Conservation (phyloP, 2,113 vertebrate genomes). For the Eulemur rufifrons region DNA sequence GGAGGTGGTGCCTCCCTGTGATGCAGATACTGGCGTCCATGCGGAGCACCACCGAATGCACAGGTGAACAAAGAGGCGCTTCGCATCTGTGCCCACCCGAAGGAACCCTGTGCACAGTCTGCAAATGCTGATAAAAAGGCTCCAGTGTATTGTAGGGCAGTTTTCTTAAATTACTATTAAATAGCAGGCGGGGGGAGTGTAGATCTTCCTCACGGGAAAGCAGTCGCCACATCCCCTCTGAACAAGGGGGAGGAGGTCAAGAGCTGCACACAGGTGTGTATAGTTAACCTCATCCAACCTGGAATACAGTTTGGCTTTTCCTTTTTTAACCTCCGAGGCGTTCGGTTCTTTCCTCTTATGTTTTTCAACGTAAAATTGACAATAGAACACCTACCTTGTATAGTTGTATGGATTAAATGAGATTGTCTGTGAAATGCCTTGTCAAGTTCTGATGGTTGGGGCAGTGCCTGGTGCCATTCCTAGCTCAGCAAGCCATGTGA, state of each 20-base stretch:
- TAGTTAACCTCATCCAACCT: background rate
- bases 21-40: rapidly evolving
- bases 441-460: background rate
- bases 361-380: background rate
- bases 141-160: background rate
- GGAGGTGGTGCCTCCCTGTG: background rate
- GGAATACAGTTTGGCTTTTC: background rate
- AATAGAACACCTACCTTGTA: background rate
- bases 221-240: background rate
- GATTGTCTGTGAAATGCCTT: background rate
- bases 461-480: background rate
- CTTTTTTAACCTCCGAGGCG: background rate
- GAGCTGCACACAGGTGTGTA: no score
- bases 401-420: background rate
- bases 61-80: background rate
- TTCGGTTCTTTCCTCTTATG: background rate
- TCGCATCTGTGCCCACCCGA: background rate
- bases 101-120: background rate
- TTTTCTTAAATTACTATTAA: background rate
- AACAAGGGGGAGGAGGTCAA: background rate
- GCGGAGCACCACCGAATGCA: rapidly evolving
- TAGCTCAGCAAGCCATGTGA: background rate
- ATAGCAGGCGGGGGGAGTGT: background rate
- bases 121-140: background rate
- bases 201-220: background rate